Evolutionary conservation across 2,113 vertebrate species (phyloP).

Genomic region (Gobio gobio): DNA sequence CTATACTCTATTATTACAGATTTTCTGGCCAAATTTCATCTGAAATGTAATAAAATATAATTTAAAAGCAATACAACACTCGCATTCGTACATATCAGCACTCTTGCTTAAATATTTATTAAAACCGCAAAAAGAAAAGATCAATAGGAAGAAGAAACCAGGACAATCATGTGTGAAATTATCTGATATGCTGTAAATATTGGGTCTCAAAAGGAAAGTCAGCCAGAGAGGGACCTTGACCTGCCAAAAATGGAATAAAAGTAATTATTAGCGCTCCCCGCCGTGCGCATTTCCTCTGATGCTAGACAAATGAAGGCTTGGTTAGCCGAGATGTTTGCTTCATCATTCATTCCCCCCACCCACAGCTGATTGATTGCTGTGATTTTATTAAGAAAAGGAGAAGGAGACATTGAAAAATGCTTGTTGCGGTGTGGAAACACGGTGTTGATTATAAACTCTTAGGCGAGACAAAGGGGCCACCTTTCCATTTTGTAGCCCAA

Average conservation of each 20-base stretch:
- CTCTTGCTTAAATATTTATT: not conserved
- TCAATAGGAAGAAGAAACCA: not conserved
- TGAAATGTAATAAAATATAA: not conserved
- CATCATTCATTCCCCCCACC: constrained; percentile 65
- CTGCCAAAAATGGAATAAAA: constrained; percentile 32
- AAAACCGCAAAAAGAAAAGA: not conserved
- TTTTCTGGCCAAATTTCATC: not conserved
- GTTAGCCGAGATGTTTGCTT: constrained; percentile 75
- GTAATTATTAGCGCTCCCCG: constrained; percentile 3
- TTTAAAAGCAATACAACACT: not conserved
- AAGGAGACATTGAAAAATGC: constrained; percentile 82
- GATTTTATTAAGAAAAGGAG: constrained; percentile 79
- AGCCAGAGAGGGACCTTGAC: constrained; percentile 19
- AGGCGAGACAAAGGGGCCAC: constrained; percentile 73
- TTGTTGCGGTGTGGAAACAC: constrained; percentile 76
- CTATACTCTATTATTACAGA: not conserved
- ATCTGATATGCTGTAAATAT: not conserved
- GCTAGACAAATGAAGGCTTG: constrained; percentile 74
- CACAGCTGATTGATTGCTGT: constrained; percentile 77
- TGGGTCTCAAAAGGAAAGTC: constrained; percentile 1
- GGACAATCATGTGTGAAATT: not conserved
- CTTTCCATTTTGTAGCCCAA: constrained; percentile 62
- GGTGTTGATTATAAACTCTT: constrained; percentile 78
- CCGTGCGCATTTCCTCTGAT: constrained; percentile 29
- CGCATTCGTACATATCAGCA: too few relatives aligned